Base-by-base conservation (phyloP, 2,797 vertebrate species). In the Peromyscus attwateri region DNA sequence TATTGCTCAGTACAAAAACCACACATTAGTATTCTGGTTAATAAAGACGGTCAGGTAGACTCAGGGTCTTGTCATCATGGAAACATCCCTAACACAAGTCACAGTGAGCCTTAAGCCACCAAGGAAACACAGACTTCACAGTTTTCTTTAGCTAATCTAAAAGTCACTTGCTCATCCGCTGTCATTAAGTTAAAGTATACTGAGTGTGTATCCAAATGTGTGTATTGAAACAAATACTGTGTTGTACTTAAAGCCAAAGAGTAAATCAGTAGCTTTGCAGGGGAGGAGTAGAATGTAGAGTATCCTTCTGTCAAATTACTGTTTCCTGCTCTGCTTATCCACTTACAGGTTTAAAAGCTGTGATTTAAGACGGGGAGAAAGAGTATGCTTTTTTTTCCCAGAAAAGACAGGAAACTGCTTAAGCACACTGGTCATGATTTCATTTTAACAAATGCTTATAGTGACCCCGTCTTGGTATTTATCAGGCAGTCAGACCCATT, bases 401-500 rank as follows among this genome's bases (percentile, higher is more conserved):
- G 27, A 70, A 91, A 34, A 92, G 19, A 94, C 57, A 1, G 12
- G 60, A 16, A 55, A 79, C 6, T 97, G 23, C 80, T 97, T 93
- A 94, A 77, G 57, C 7, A 85, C 19, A 82, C 77, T 64, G 40
- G 92, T 95, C 10, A 75, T 93, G 70, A 90, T 96, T 96, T 90
- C 66, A 62, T 92, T 43, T 49, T 64, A 79, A 95, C 62, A 95
- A 55, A 97, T 55, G 57, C 62, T 76, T 89, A 75, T 5, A 43
- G 81, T 64, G 37, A 71, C 12, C 90, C 25, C 79, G 16, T 75
- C 31, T 93, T 93, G 62, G 34, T 96, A 97, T 96, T 96, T 96
- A 89, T 68, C 88, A 92, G 25, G 37, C 27, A 84, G 64, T 77
- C 52, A 84, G 21, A 92, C 52, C 49, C n/a, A 88, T 96, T 96